Percentiles rank a stretch among this genome's conserved stretches.
Conservation (phyloP, 1,140 invertebrate genomes). For the Lineus longissimus region DNA sequence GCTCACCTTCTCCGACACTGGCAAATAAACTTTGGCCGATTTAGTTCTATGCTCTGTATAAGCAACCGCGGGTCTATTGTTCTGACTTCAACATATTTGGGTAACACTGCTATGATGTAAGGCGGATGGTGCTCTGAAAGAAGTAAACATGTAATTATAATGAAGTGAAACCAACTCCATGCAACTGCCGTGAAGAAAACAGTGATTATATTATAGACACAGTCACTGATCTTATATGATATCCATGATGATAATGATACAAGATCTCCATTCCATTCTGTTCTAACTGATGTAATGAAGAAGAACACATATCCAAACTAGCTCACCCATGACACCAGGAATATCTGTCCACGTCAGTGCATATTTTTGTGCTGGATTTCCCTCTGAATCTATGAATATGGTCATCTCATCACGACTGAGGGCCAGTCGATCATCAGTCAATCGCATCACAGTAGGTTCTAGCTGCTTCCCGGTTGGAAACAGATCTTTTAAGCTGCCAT, state of each 20-base stretch:
- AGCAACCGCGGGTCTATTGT: constrained; percentile 68
- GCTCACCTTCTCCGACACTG: constrained; percentile 11
- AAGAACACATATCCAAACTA: not conserved
- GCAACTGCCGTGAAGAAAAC: too few relatives aligned
- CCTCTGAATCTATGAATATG: constrained; percentile 72
- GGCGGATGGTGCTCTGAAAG: constrained; percentile 83
- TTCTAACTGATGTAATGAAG: not conserved
- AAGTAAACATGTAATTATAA: constrained; percentile 22
- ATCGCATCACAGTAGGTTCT: constrained; percentile 76
- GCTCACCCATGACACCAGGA: constrained; percentile 67
- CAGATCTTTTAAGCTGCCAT: constrained; percentile 69
- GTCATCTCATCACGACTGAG: constrained; percentile 79
- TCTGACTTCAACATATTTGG: constrained; percentile 76
- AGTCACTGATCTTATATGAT: too few relatives aligned
- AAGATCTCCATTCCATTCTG: not conserved
- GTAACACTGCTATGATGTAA: constrained; percentile 78
- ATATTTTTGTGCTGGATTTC: constrained; percentile 66
- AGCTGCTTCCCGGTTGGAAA: constrained; percentile 77
- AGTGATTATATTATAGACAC: too few relatives aligned
- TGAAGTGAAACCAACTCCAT: too few relatives aligned
- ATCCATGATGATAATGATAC: too few relatives aligned
- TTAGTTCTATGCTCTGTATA: constrained; percentile 73
- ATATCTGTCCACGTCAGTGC: constrained; percentile 79
- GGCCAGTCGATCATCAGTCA: constrained; percentile 69
- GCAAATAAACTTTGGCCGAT: constrained; percentile 58